Evolutionary conservation across 2,113 vertebrate genomes (phyloP), one percentile per base, ranked within the genome.

Genomic region (Xyrauchen texanus): DNA sequence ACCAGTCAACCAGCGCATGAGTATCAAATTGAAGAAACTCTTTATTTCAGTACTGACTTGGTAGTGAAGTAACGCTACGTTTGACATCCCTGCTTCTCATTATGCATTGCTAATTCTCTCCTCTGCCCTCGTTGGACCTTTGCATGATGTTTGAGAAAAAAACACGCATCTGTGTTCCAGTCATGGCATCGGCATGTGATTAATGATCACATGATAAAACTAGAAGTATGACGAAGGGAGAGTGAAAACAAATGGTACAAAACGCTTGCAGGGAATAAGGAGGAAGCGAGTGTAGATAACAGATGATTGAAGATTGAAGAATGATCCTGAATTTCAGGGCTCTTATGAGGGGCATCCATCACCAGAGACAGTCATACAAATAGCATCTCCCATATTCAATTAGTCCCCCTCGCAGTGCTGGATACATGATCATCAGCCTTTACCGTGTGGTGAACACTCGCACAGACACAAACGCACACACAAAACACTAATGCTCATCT

Each of bases 341-440:
- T 89, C 88, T 92, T 93, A 92, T 93, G 91, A 93, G 89, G 89
- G 82, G 84, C 87, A 93, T 93, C 91, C 90, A 93, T 93, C 92
- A 92, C 82, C 34, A 79, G 49, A 89, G 89, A 92, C 88, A 90
- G 68, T 73, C 11, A 74, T 76, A 91, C 88, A 92, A 92, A 91
- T 89, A 90, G 71, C 80, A 79, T 82, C 80, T 55, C 61, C 76
- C 46, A 76, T 88, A 90, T 90, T 90, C 88, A 89, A 89, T 92
- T 91, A 88, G 81, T 86, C 81, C 83, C 70, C 84, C 76, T 83
- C 51, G 77, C 66, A 86, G 83, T 47, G 15, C 76, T 75, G 83
- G 79, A 76, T 74, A 76, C 73, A 76, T 80, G 80, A 51, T 78
- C 21, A 13, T 61, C 79, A 55, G 78, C 58, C 34, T 64, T 21